Base-by-base conservation (phyloP, 2,113 vertebrate genomes). In the Ellobius talpinus region DNA sequence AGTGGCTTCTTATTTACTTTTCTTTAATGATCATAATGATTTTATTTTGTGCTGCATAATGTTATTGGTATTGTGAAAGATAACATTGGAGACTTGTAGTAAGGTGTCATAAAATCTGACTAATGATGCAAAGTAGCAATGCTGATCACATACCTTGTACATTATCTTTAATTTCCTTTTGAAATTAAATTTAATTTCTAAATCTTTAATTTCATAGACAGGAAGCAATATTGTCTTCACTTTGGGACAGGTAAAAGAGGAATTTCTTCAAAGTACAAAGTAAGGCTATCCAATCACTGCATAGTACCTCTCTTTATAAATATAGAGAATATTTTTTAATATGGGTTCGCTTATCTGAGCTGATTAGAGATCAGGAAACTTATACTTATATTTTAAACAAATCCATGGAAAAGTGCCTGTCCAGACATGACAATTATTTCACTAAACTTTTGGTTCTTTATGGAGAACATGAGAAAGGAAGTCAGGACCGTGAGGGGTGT, bases 81-180 rank as follows among this genome's bases (percentile, higher is more conserved):
- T 58, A 93, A 70, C 7, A 17, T 3, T 10, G 0, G 84, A 68
- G 3, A 24, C 52, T 81, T n/a, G 1, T 24, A 45, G 36, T 85
- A 10, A 36, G 11, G 17, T 89, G 87, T 3, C 7, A 42, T 74
- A 52, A 96, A 91, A 47, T 45, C 10, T 91, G 19, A 23, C 31
- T 95, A 91, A 55, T 36, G 17, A 70, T 24, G 21, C 55, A 58
- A 0, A 4, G 14, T 47, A 33, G 21, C 3, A 24, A 45, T 89
- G 33, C 11, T 39, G 65, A 17, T 65, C 4, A 36, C 17, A 17
- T 47, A 7, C 21, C 4, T 26, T 2, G 2, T 42, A 3, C 0
- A 7, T 39, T 9, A 36, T 74, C 3, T 63, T 90, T 68, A n/a
- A 52, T 74, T 19, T 63, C 29, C 12, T n/a, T 19, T 58, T 58